Evolutionary conservation across 2,888 invertebrate species (phyloP).

Genomic region (Aquatica leii): DNA sequence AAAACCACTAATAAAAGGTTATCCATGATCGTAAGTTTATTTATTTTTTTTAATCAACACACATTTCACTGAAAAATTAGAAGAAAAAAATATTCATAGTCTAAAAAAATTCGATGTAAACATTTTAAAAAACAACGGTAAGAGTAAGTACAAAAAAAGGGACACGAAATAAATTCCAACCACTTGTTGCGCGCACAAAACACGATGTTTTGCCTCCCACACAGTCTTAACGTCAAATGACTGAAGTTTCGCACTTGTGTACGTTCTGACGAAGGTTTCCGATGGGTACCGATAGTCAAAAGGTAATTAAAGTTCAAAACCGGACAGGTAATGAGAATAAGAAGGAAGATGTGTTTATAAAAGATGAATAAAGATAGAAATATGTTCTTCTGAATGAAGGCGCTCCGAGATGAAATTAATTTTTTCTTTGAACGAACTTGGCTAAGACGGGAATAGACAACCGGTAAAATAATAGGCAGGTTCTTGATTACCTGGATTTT

Average conservation of each 20-base stretch:
- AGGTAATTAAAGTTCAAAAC: conserved; percentile 11
- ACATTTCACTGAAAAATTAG: conserved; percentile 22
- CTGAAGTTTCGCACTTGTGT: conserved; percentile 28
- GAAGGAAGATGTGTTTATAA: not conserved
- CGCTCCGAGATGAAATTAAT: not conserved
- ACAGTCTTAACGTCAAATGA: conserved; percentile 33
- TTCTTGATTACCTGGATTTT: conserved; percentile 1
- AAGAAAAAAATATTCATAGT: conserved; percentile 1
- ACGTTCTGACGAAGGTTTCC: conserved; percentile 14
- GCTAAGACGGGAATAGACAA: conserved; percentile 3
- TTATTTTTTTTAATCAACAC: conserved; percentile 11
- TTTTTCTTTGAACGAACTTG: conserved; percentile 4
- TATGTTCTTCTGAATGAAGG: conserved; percentile 6
- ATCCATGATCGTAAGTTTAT: conserved; percentile 4
- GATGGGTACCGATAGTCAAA: conserved; percentile 3
- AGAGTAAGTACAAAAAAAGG: conserved; percentile 11
- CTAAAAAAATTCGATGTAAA: too few species aligned
- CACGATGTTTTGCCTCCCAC: conserved; percentile 26
- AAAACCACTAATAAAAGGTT: conserved; percentile 11
- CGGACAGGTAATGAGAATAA: not conserved
- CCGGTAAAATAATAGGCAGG: conserved; percentile 6
- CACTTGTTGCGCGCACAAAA: conserved; percentile 32
- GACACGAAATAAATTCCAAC: conserved; percentile 15
- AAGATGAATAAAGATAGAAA: not conserved
- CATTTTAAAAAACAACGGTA: not conserved